phyloP scores from a whole-genome alignment of 2,888 invertebrate genomes.

The Druceiella hillmani region DNA sequence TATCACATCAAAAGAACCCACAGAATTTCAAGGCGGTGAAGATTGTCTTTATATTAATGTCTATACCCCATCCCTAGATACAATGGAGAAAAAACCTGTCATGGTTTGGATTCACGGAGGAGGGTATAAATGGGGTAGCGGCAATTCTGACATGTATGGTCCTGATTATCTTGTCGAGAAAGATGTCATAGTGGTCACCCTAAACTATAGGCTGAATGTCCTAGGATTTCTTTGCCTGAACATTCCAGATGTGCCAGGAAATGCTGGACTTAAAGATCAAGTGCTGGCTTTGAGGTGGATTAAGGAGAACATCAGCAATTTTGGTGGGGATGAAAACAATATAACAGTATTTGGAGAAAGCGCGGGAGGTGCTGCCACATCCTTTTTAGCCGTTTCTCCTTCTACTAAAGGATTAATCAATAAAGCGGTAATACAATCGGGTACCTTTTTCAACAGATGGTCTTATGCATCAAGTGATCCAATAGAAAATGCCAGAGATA shows the following conservation, averaged over 20 bases:
- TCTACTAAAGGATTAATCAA: conserved; percentile 35
- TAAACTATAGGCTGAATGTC: conserved; percentile 50
- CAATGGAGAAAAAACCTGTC: conserved; percentile 45
- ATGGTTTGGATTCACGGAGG: conserved; percentile 57
- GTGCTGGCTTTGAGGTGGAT: conserved; percentile 40
- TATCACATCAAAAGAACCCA: conserved; percentile 35
- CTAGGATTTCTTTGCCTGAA: conserved; percentile 41
- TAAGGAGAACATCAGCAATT: conserved; percentile 39
- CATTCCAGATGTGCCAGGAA: conserved; percentile 44
- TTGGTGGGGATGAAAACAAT: conserved; percentile 42
- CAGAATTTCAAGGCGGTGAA: conserved; percentile 50
- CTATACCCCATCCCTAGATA: conserved; percentile 55
- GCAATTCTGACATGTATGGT: conserved; percentile 43
- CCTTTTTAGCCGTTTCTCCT: conserved; percentile 38
- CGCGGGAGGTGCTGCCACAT: conserved; percentile 33
- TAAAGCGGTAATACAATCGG: conserved; percentile 42
- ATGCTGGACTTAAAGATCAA: conserved; percentile 44
- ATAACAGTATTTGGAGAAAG: conserved; percentile 43
- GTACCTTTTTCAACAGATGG: conserved; percentile 31
- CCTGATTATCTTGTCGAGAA: conserved; percentile 52
- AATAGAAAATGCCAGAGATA: conserved; percentile 32
- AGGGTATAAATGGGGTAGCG: conserved; percentile 47
- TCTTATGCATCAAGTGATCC: conserved; percentile 33
- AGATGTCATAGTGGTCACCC: conserved; percentile 51
- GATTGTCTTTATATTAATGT: conserved; percentile 68